phyloP scores from a whole-genome alignment of 2,797 vertebrate genomes.

The Chrysocyon brachyurus region DNA sequence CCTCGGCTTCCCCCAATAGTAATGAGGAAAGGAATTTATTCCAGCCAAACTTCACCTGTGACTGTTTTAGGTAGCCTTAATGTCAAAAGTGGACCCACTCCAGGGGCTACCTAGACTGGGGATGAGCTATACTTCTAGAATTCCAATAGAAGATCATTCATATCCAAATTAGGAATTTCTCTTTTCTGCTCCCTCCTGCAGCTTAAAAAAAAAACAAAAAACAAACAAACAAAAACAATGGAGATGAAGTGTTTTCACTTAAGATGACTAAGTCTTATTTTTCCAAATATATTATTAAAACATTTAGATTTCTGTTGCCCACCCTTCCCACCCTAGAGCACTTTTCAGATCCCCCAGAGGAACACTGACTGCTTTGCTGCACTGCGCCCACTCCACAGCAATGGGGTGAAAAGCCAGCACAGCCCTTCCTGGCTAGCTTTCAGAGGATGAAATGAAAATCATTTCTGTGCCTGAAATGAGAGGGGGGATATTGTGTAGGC shows the following conservation, averaged over 20 bases:
- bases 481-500: constrained; percentile 43
- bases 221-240: background rate
- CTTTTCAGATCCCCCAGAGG: background rate
- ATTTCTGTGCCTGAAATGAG: constrained; percentile 56
- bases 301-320: background rate
- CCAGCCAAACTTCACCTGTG: constrained; percentile 69
- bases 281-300: constrained; percentile 13
- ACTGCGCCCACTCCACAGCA: fast-evolving
- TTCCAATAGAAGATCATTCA: constrained; percentile 54
- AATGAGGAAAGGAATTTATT: constrained; percentile 67
- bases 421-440: background rate
- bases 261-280: constrained; percentile 47
- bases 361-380: background rate
- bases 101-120: constrained; percentile 23
- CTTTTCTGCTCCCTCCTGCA: constrained; percentile 66
- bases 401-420: background rate
- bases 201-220: constrained; percentile 33
- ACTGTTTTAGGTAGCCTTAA: constrained; percentile 69
- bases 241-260: constrained; percentile 51
- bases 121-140: background rate
- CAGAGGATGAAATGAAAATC: constrained; percentile 55
- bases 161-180: background rate
- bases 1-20: background rate
- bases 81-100: constrained; percentile 76
- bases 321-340: background rate